phyloP scores from a whole-genome alignment of 2,113 vertebrate species.

The Scatophagus argus region DNA sequence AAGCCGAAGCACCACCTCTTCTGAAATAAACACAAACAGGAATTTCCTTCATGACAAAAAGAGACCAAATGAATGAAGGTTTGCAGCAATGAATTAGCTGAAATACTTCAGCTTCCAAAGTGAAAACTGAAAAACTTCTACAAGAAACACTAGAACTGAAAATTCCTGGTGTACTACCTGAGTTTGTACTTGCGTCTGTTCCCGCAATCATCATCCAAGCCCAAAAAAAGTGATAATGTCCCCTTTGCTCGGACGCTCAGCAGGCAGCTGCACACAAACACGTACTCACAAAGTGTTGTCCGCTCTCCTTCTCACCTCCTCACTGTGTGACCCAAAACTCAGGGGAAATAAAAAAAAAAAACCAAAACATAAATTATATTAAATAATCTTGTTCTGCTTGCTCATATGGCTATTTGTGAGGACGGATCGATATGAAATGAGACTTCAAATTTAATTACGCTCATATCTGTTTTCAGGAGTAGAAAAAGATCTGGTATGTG shows the following conservation, averaged over 20 bases:
- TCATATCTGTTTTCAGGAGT: slow-evolving; percentile 21
- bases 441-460: slow-evolving; percentile 22
- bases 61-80: neutral
- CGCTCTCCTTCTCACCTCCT: neutral
- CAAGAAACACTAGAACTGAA: neutral
- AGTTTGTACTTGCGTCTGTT: slow-evolving; percentile 19
- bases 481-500: slow-evolving; percentile 37
- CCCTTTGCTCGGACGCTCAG: neutral
- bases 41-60: neutral
- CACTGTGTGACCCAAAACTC: neutral
- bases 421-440: slow-evolving; percentile 30
- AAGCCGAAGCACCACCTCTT: neutral
- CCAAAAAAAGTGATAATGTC: neutral
- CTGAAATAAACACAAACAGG: neutral
- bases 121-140: neutral
- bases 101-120: neutral
- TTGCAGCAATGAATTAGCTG: neutral
- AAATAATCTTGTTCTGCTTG: slow-evolving; percentile 23
- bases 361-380: slow-evolving; percentile 17
- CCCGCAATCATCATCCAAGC: slow-evolving; percentile 16
- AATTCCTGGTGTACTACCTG: slow-evolving; percentile 42
- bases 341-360: slow-evolving; percentile 15
- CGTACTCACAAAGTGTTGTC: slow-evolving; percentile 5
- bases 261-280: neutral
- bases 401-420: slow-evolving; percentile 24